Conservation (phyloP, 2,888 invertebrate genomes). For the Sthenelais limicola region DNA sequence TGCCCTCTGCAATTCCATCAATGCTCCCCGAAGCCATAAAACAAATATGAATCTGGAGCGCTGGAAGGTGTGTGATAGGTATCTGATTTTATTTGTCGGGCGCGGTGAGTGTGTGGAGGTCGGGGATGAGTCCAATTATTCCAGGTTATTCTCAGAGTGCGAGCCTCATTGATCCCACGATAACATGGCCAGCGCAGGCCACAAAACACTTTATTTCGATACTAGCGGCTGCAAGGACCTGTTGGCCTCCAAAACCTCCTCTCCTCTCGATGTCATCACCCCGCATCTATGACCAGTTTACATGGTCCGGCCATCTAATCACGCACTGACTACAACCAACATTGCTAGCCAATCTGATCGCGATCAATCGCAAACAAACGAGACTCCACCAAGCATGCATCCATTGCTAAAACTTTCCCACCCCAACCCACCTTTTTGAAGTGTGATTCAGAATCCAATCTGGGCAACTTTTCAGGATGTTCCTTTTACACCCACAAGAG, state of each 20-base stretch:
- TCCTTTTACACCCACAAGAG: too few species aligned
- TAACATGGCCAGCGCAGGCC: neutral
- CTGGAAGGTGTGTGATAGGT: neutral
- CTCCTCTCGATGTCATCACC: neutral
- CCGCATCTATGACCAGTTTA: neutral
- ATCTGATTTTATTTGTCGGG: conserved; percentile 27
- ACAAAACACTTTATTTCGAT: conserved; percentile 39
- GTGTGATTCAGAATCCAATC: too few species aligned
- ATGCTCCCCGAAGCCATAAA: conserved; percentile 8
- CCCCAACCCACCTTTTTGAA: too few species aligned
- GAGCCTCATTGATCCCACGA: neutral
- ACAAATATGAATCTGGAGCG: conserved; percentile 34
- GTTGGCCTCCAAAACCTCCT: neutral
- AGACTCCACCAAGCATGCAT: too few species aligned
- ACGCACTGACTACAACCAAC: too few species aligned
- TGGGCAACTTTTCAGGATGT: too few species aligned
- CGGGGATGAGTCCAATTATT: conserved; percentile 10
- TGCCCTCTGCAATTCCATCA: conserved; percentile 24
- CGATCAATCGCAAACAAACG: too few species aligned
- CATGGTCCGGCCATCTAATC: neutral
- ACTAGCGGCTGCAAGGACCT: conserved; percentile 1
- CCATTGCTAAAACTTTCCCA: too few species aligned
- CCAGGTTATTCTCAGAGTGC: neutral
- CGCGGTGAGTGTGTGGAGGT: conserved; percentile 6
- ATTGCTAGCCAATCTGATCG: too few species aligned